Conservation (phyloP, 2,797 vertebrate genomes). For the Centroberyx gerrardi region DNA sequence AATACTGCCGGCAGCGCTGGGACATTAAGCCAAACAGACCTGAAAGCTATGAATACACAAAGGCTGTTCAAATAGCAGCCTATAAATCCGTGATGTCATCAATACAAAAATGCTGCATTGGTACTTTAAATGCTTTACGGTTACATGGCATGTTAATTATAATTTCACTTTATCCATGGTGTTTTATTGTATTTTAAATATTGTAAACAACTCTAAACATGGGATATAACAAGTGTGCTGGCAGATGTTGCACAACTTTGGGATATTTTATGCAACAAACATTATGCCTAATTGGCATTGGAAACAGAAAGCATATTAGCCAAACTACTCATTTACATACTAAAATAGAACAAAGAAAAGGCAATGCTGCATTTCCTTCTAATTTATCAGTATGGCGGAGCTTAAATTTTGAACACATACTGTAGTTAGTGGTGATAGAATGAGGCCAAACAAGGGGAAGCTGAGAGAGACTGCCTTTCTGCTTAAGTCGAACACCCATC, state of each 20-base stretch:
- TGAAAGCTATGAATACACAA: conserved; percentile 74
- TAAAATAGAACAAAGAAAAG: conserved; percentile 60
- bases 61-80: conserved; percentile 52
- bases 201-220: conserved; percentile 49
- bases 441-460: conserved; percentile 68
- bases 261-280: conserved; percentile 36
- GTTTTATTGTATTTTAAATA: conserved; percentile 51
- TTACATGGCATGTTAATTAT: conserved; percentile 49
- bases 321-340: conserved; percentile 71
- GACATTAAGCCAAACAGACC: conserved; percentile 76
- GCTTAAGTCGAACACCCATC: conserved; percentile 62
- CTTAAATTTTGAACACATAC: conserved; percentile 50
- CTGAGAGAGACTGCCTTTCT: conserved; percentile 56
- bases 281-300: conserved; percentile 59
- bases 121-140: conserved; percentile 54
- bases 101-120: conserved; percentile 51
- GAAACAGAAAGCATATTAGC: conserved; percentile 66
- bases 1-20: conserved; percentile 62
- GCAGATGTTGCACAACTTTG: conserved; percentile 25
- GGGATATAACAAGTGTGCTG: conserved; percentile 11
- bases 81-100: conserved; percentile 67
- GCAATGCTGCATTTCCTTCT: conserved; percentile 60
- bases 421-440: conserved; percentile 74
- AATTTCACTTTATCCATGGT: conserved; percentile 44
- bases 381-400: conserved; percentile 66